These are phyloP conservation scores for Chironomus striatipennis DNA, from an alignment of 1,140 invertebrate species.

Conservation along the genomic window DNA sequence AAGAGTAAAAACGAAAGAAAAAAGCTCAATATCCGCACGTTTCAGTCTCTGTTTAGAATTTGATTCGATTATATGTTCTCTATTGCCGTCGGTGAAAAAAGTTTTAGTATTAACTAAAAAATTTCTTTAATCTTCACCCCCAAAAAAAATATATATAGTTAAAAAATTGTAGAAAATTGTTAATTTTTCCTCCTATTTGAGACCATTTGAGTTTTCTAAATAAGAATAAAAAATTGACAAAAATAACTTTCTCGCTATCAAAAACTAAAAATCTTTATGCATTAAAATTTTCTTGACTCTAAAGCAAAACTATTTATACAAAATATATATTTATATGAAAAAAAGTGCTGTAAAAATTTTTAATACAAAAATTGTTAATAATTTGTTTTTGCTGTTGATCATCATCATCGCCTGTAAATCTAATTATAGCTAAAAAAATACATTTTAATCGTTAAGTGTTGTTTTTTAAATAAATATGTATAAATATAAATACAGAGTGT, in stretches of 20 bases:
- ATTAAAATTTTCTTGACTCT: too few relatives aligned
- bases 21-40: not conserved
- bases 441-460: slow-evolving; percentile 2
- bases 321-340: too few relatives aligned
- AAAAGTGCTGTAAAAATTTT: not conserved
- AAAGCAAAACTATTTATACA: too few relatives aligned
- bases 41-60: slow-evolving; percentile 24
- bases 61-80: slow-evolving; percentile 24
- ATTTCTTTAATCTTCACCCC: too few relatives aligned
- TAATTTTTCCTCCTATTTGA: too few relatives aligned
- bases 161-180: too few relatives aligned
- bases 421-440: not conserved
- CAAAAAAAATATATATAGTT: too few relatives aligned
- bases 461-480: not conserved
- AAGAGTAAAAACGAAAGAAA: slow-evolving; percentile 1
- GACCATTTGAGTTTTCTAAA: too few relatives aligned
- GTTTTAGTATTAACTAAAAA: not conserved
- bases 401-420: not conserved
- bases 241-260: too few relatives aligned
- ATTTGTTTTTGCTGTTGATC: not conserved
- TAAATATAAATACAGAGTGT: not conserved
- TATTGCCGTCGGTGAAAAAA: slow-evolving; percentile 6
- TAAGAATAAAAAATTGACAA: too few relatives aligned
- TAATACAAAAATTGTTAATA: not conserved
- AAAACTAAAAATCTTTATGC: too few relatives aligned